Conservation (phyloP, 2,113 vertebrate species). For the Polypterus senegalus region DNA sequence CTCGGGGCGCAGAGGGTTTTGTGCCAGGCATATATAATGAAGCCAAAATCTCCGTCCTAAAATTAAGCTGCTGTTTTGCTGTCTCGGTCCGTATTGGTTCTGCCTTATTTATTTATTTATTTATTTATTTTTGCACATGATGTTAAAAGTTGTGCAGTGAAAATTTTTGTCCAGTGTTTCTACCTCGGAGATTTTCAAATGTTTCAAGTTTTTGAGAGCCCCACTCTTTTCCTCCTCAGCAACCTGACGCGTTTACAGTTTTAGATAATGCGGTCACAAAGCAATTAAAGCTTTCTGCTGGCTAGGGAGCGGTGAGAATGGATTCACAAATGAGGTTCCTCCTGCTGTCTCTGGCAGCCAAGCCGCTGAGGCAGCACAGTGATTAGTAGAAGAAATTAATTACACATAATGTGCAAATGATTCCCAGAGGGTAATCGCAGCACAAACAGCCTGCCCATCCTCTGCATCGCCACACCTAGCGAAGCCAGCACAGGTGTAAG, state of each 20-base stretch:
- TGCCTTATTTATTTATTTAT: slow-evolving; percentile 74
- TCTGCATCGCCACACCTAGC: too few relatives aligned
- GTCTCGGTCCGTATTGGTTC: too few relatives aligned
- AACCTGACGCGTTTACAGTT: slow-evolving; percentile 69
- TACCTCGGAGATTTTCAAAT: slow-evolving; percentile 55
- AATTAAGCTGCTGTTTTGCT: too few relatives aligned
- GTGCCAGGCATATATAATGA: too few relatives aligned
- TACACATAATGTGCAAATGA: slow-evolving; percentile 74
- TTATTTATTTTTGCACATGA: too few relatives aligned
- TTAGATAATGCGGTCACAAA: slow-evolving; percentile 79
- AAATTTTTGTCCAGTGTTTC: slow-evolving; percentile 55
- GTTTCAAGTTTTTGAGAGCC: slow-evolving; percentile 13
- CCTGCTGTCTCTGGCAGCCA: slow-evolving; percentile 59
- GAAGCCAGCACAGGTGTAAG: too few relatives aligned
- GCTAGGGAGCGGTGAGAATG: slow-evolving; percentile 77
- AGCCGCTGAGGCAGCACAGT: slow-evolving; percentile 54
- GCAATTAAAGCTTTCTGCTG: slow-evolving; percentile 82
- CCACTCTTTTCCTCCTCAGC: slow-evolving; percentile 47
- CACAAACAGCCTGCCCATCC: too few relatives aligned
- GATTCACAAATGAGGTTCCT: slow-evolving; percentile 93
- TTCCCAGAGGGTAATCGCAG: slow-evolving; percentile 39
- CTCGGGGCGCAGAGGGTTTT: slow-evolving; percentile 19
- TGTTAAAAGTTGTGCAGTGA: slow-evolving; percentile 71
- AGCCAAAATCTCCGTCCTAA: too few relatives aligned
- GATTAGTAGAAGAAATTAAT: slow-evolving; percentile 73